A percentile compares a stretch with the other conserved stretches of the same genome.
phyloP scores from a whole-genome alignment of 2,888 invertebrate genomes.

The Eutolmus rufibarbis region DNA sequence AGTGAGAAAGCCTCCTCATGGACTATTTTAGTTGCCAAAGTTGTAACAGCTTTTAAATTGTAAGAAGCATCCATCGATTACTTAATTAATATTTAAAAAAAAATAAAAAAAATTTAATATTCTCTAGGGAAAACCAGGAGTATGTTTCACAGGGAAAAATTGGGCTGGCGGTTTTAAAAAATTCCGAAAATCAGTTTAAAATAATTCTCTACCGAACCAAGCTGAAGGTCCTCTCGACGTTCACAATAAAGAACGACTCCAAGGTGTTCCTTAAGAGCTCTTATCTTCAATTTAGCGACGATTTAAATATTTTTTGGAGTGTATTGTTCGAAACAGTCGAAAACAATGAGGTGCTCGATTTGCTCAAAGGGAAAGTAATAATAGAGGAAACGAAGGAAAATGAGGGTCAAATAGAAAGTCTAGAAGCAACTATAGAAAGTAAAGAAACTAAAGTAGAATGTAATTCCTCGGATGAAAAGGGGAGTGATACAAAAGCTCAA shows the following conservation, averaged over 20 bases:
- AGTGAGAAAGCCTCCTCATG: conserved; percentile 45
- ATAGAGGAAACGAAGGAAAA: not conserved
- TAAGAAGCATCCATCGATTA: conserved; percentile 33
- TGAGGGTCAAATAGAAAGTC: not conserved
- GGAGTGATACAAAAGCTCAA: conserved; percentile 58
- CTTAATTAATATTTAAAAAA: not conserved
- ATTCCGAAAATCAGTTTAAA: conserved; percentile 49
- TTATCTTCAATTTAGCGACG: conserved; percentile 63
- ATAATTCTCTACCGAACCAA: conserved; percentile 55
- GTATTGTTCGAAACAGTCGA: conserved; percentile 62
- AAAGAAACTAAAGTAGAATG: conserved; percentile 17
- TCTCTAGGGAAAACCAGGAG: conserved; percentile 54
- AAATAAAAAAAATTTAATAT: not conserved
- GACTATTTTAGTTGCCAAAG: conserved; percentile 53
- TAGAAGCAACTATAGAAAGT: not conserved
- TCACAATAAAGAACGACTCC: conserved; percentile 46
- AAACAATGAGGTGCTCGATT: not conserved
- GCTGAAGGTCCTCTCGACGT: conserved; percentile 52
- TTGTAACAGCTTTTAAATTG: conserved; percentile 53
- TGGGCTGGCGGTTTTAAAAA: conserved; percentile 63
- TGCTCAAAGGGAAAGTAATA: not conserved
- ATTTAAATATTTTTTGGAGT: conserved; percentile 66
- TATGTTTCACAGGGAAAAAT: conserved; percentile 60
- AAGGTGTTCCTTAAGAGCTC: conserved; percentile 50
- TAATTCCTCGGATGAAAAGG: conserved; percentile 22